These are phyloP conservation scores for Xiphophorus hellerii DNA, from an alignment of 2,113 vertebrate species.

Conservation along the genomic window DNA sequence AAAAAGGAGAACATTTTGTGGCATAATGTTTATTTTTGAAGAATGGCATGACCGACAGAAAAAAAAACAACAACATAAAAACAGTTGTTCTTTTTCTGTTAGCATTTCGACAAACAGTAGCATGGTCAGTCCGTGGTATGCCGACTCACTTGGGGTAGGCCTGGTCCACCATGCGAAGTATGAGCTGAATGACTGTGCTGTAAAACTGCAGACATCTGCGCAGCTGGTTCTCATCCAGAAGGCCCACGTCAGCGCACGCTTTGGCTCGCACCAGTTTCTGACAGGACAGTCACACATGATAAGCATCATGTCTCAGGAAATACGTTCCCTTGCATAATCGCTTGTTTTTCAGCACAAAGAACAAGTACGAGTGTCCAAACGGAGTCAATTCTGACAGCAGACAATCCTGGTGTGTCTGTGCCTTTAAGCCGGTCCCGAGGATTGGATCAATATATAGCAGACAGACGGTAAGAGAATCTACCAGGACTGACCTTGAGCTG, in stretches of 20 bases:
- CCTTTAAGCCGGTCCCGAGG: not conserved
- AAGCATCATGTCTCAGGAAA: conserved; percentile 30
- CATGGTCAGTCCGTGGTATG: not conserved
- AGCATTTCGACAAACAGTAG: not conserved
- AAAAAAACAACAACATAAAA: not conserved
- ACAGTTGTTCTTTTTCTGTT: not conserved
- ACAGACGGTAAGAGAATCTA: not conserved
- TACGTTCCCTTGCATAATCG: not conserved
- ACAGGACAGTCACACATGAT: conserved; percentile 53
- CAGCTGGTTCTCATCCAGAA: conserved; percentile 96
- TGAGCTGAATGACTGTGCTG: conserved; percentile 96
- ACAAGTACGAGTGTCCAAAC: not conserved
- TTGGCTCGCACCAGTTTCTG: conserved; percentile 99
- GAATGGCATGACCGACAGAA: not conserved
- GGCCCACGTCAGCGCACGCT: conserved; percentile 94
- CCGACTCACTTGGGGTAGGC: conserved; percentile 92
- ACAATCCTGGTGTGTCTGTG: not conserved
- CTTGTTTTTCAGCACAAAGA: not conserved
- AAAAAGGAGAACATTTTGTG: conserved; percentile 1
- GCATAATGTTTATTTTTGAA: not conserved
- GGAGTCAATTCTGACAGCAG: not conserved
- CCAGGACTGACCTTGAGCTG: conserved; percentile 91
- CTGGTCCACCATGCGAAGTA: conserved; percentile 94
- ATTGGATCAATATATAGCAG: not conserved
- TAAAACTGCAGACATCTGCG: conserved; percentile 97